Percentiles rank a stretch among this genome's conserved stretches.
These are phyloP conservation scores for Nyctereutes procyonoides DNA, from an alignment of 2,113 vertebrate species.

Conservation along the genomic window DNA sequence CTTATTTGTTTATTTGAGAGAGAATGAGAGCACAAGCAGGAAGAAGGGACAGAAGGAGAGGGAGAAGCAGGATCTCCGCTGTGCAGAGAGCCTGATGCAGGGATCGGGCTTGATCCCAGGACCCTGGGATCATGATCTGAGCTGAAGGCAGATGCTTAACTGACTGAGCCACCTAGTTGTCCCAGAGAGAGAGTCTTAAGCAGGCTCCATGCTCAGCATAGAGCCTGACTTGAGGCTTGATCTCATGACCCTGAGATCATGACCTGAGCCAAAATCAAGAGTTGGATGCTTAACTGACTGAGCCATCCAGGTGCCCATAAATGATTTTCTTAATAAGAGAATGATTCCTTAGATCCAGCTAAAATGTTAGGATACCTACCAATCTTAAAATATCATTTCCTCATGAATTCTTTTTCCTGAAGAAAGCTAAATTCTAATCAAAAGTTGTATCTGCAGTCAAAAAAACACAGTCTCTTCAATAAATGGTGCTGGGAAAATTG, in stretches of 20 bases:
- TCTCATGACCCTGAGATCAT: neutral
- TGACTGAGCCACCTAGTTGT: no score
- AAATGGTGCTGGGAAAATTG: no score
- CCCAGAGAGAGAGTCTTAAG: neutral
- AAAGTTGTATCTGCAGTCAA: neutral
- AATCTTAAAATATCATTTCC: neutral
- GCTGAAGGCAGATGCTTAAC: no score
- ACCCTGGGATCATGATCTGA: no score
- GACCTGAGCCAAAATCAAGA: neutral
- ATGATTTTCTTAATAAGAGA: constrained; percentile 11
- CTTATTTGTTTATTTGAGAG: no score
- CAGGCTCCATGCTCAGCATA: neutral
- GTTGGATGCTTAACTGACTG: neutral
- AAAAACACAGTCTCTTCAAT: no score
- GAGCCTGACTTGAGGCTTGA: neutral
- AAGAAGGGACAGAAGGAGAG: no score
- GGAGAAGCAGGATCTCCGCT: no score
- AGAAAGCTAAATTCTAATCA: neutral
- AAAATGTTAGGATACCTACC: neutral
- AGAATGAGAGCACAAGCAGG: no score
- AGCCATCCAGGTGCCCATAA: neutral
- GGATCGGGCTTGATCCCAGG: no score
- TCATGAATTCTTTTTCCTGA: neutral
- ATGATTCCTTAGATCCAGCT: neutral
- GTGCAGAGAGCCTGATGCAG: no score